A percentile compares a stretch with the other conserved stretches of the same genome.
phyloP scores from a whole-genome alignment of 2,888 invertebrate genomes.

The Trisateles emortualis region DNA sequence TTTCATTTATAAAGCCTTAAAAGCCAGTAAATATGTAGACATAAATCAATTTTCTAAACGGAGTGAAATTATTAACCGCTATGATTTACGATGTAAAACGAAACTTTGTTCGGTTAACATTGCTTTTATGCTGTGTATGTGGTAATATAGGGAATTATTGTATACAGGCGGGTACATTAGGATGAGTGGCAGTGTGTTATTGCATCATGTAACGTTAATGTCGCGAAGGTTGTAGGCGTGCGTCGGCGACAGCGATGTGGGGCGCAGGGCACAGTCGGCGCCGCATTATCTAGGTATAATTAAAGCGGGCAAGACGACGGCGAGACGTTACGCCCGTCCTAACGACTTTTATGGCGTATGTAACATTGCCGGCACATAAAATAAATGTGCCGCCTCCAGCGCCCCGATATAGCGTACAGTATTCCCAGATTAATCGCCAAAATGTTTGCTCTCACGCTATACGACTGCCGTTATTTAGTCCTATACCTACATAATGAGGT shows the following conservation, averaged over 20 bases:
- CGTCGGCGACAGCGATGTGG: slow-evolving; percentile 44
- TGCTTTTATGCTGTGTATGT: slow-evolving; percentile 54
- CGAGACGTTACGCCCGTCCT: slow-evolving; percentile 85
- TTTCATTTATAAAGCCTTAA: slow-evolving; percentile 67
- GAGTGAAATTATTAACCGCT: slow-evolving; percentile 69
- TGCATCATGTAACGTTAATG: slow-evolving; percentile 78
- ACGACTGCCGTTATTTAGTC: slow-evolving; percentile 69
- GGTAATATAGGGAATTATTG: slow-evolving; percentile 58
- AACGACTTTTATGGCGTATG: slow-evolving; percentile 87
- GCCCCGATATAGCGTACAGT: slow-evolving; percentile 75
- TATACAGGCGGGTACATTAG: slow-evolving; percentile 64
- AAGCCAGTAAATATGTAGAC: slow-evolving; percentile 72
- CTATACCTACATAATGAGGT: slow-evolving; percentile 68
- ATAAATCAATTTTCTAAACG: slow-evolving; percentile 80
- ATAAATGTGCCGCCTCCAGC: slow-evolving; percentile 85
- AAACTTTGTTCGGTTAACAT: slow-evolving; percentile 59
- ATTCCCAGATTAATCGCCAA: slow-evolving; percentile 82
- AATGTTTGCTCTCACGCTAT: slow-evolving; percentile 81
- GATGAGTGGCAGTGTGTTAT: slow-evolving; percentile 74
- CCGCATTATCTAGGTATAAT: slow-evolving; percentile 83
- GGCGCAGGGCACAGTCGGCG: slow-evolving; percentile 71
- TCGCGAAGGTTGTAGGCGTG: slow-evolving; percentile 57
- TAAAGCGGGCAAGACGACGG: slow-evolving; percentile 84
- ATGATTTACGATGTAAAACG: slow-evolving; percentile 69
- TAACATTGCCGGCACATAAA: slow-evolving; percentile 86